Evolutionary conservation across 1,140 invertebrate genomes (phyloP).

Genomic region (Frieseomelitta varia): DNA sequence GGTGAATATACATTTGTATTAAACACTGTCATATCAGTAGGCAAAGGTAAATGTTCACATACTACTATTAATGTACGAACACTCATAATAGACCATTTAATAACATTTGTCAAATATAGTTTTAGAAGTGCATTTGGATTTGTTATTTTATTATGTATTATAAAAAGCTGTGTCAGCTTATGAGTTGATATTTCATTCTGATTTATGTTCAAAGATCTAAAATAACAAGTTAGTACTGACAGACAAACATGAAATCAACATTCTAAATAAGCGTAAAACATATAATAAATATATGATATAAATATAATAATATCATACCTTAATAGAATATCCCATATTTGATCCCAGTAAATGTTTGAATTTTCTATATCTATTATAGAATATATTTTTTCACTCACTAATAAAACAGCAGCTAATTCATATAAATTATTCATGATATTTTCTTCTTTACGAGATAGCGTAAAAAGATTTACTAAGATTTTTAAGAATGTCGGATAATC

Average conservation of each 20-base stretch:
- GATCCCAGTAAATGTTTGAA: conserved; percentile 74
- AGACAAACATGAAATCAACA: neutral
- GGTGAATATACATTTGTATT: conserved; percentile 44
- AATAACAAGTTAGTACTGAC: conserved; percentile 41
- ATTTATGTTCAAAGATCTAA: conserved; percentile 69
- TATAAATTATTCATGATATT: conserved; percentile 75
- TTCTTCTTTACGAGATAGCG: conserved; percentile 71
- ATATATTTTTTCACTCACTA: conserved; percentile 70
- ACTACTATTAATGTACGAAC: conserved; percentile 75
- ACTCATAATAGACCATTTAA: conserved; percentile 74
- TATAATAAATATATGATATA: neutral
- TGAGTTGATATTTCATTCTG: conserved; percentile 77
- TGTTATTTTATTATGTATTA: conserved; percentile 70
- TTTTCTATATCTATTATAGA: conserved; percentile 44
- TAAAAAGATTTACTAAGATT: conserved; percentile 73
- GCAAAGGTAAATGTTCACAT: conserved; percentile 65
- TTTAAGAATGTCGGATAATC: conserved; percentile 76
- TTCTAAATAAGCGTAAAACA: neutral
- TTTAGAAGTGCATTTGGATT: conserved; percentile 73
- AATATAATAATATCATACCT: conserved; percentile 69
- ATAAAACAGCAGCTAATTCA: conserved; percentile 70
- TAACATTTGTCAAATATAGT: conserved; percentile 76
- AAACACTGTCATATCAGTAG: conserved; percentile 50
- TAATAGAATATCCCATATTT: conserved; percentile 78
- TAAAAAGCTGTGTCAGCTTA: conserved; percentile 74